phyloP scores from a whole-genome alignment of 2,888 invertebrate genomes.

The Cremastinae sp. region DNA sequence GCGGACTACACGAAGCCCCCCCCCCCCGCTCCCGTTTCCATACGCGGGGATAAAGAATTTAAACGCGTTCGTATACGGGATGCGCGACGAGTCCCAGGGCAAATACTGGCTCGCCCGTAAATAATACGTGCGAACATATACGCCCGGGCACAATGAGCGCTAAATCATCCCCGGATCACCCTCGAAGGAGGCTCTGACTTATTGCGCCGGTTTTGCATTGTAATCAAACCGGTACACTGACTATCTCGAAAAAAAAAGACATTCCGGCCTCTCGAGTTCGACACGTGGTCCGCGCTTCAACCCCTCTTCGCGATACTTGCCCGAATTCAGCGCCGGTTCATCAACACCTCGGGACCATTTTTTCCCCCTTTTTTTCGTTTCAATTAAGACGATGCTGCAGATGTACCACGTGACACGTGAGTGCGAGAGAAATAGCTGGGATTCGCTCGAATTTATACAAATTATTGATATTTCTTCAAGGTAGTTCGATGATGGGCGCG shows the following conservation, averaged over 20 bases:
- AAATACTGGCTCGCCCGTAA: slow-evolving; percentile 64
- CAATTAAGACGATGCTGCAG: no score
- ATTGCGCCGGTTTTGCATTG: slow-evolving; percentile 62
- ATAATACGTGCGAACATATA: slow-evolving; percentile 71
- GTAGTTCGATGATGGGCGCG: no score
- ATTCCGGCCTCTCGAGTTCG: slow-evolving; percentile 8
- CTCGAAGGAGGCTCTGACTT: slow-evolving; percentile 67
- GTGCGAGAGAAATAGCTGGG: no score
- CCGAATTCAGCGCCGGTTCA: background rate
- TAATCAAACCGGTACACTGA: slow-evolving; percentile 51
- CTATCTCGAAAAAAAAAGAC: slow-evolving; percentile 15
- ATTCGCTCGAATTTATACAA: no score
- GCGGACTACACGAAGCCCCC: no score
- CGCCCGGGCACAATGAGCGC: slow-evolving; percentile 67
- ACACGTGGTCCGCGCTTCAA: slow-evolving; percentile 12
- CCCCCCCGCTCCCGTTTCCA: slow-evolving; percentile 30
- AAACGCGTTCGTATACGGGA: slow-evolving; percentile 43
- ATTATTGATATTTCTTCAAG: no score
- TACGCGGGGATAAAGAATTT: slow-evolving; percentile 17
- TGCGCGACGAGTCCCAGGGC: slow-evolving; percentile 46
- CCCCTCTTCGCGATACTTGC: background rate
- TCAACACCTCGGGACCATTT: background rate
- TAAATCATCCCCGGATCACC: slow-evolving; percentile 72
- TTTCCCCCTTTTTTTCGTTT: background rate
- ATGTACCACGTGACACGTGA: no score